phyloP scores from a whole-genome alignment of 1,140 invertebrate species.

The Anadara kagoshimensis region DNA sequence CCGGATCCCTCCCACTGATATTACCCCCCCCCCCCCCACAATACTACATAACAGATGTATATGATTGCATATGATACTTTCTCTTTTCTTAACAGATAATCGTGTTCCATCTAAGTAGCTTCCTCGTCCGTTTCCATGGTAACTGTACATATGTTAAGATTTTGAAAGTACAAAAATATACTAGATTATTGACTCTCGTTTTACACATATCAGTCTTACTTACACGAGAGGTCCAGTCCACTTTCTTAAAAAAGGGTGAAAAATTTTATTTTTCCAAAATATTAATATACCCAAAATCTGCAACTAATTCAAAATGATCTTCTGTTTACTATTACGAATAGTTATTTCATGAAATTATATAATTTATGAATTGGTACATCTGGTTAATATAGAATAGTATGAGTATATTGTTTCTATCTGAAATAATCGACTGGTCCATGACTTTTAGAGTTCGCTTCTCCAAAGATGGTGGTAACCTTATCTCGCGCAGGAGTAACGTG shows the following conservation, averaged over 20 bases:
- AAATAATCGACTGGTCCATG: constrained; percentile 9
- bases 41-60: too few species aligned
- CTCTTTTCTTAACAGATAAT: too few species aligned
- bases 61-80: too few species aligned
- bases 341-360: not conserved
- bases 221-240: constrained; percentile 3
- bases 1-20: too few species aligned
- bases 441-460: constrained; percentile 21
- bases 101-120: not conserved
- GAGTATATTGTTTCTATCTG: constrained; percentile 6
- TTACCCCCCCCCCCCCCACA: too few species aligned
- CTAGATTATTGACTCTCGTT: constrained; percentile 5
- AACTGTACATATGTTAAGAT: constrained; percentile 6
- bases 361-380: not conserved
- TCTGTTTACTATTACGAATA: not conserved
- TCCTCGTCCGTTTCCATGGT: constrained; percentile 27
- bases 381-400: not conserved
- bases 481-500: constrained; percentile 46
- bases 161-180: constrained; percentile 12
- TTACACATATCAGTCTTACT: constrained; percentile 7
- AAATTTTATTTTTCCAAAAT: not conserved
- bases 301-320: not conserved
- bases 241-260: not conserved
- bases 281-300: not conserved
- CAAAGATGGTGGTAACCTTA: constrained; percentile 57